Conservation (phyloP, 2,888 invertebrate genomes). For the Agrotis segetum region DNA sequence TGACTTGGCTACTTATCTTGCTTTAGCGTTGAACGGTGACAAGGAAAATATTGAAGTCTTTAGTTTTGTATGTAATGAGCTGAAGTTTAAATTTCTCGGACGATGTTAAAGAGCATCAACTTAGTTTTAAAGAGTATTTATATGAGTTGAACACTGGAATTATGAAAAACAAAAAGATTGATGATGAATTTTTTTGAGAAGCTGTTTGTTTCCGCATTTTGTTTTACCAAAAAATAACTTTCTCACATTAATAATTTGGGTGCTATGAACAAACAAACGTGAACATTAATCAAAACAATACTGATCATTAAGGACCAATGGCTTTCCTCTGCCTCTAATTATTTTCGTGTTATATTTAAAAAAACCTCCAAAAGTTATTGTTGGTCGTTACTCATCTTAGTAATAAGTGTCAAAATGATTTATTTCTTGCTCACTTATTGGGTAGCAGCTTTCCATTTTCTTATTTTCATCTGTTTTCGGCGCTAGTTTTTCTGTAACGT, state of each 20-base stretch:
- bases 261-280: constrained; percentile 38
- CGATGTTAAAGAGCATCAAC: not conserved
- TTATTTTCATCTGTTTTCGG: constrained; percentile 58
- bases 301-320: constrained; percentile 62
- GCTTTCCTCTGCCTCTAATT: constrained; percentile 67
- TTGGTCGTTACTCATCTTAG: constrained; percentile 78
- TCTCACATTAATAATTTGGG: constrained; percentile 23
- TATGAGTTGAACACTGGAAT: not conserved
- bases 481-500: constrained; percentile 27
- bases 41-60: constrained; percentile 42
- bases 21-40: constrained; percentile 54
- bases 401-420: constrained; percentile 82
- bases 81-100: constrained; percentile 12
- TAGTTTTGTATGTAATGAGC: constrained; percentile 18
- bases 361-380: constrained; percentile 70
- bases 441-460: constrained; percentile 63
- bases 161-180: not conserved
- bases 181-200: not conserved
- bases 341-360: constrained; percentile 71
- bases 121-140: not conserved
- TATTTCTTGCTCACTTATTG: constrained; percentile 73
- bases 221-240: constrained; percentile 15
- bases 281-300: constrained; percentile 56
- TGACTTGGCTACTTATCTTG: constrained; percentile 66
- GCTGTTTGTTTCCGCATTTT: not conserved